Conservation (phyloP, 2,888 invertebrate species). For the Polyploca ridens region DNA sequence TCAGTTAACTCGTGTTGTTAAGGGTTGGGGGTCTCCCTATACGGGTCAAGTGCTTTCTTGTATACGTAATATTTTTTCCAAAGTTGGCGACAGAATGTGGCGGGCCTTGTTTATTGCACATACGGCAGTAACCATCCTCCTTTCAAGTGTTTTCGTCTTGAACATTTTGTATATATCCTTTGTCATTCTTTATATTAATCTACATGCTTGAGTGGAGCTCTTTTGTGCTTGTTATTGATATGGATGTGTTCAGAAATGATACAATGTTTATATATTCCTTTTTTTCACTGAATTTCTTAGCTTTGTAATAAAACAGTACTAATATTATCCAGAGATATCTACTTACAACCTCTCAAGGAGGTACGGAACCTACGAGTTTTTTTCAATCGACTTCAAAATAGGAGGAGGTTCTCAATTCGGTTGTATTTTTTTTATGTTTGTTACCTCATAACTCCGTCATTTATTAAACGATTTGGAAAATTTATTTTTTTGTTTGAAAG, state of each 20-base stretch:
- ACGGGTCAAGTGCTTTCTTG: slow-evolving; percentile 26
- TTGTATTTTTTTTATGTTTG: too few relatives aligned
- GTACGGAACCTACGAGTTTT: too few relatives aligned
- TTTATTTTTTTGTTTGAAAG: too few relatives aligned
- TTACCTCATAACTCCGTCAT: too few relatives aligned
- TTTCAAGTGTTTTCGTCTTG: slow-evolving; percentile 24
- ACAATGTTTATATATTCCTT: too few relatives aligned
- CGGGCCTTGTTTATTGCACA: slow-evolving; percentile 43
- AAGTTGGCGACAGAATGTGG: slow-evolving; percentile 36
- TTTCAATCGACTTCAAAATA: too few relatives aligned
- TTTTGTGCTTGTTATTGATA: slow-evolving; percentile 5
- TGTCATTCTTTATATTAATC: slow-evolving; percentile 25
- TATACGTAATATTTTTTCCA: slow-evolving; percentile 44
- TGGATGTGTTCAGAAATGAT: slow-evolving; percentile 13
- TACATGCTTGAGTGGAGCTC: slow-evolving; percentile 15
- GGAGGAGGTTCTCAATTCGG: too few relatives aligned
- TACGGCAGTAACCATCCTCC: slow-evolving; percentile 29
- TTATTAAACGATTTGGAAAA: too few relatives aligned
- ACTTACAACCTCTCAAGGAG: too few relatives aligned
- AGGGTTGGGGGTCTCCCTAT: slow-evolving; percentile 19
- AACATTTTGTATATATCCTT: slow-evolving; percentile 27
- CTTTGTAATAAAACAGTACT: too few relatives aligned
- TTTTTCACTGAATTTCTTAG: too few relatives aligned
- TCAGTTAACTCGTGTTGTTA: background rate
- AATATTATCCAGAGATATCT: too few relatives aligned